phyloP scores from a whole-genome alignment of 2,888 invertebrate genomes.

The Odontocerum albicorne region DNA sequence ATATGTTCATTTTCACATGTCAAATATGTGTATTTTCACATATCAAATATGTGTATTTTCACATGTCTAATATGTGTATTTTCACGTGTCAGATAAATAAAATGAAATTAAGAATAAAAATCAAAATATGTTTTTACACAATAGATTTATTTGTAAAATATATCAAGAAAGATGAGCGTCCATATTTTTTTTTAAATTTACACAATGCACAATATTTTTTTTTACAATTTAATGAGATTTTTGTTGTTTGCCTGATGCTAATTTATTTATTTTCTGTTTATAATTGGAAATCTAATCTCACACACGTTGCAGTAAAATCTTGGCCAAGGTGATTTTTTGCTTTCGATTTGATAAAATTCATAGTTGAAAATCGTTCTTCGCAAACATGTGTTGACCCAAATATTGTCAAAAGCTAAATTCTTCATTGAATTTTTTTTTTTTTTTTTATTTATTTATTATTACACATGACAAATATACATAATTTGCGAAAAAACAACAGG shows the following conservation, averaged over 20 bases:
- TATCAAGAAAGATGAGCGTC: too few species aligned
- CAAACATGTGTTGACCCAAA: not conserved
- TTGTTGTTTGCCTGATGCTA: not conserved
- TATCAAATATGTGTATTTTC: too few species aligned
- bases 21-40: too few species aligned
- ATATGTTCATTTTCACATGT: too few species aligned
- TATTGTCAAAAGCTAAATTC: not conserved
- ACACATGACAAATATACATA: too few species aligned
- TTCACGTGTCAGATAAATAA: too few species aligned
- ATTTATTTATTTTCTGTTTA: constrained; percentile 3
- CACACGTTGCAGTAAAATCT: not conserved
- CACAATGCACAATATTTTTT: constrained; percentile 1
- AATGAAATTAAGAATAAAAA: too few species aligned
- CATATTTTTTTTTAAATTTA: constrained; percentile 1
- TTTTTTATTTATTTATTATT: too few species aligned
- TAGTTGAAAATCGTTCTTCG: not conserved
- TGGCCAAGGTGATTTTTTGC: not conserved
- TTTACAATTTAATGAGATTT: constrained; percentile 2
- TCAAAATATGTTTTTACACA: too few species aligned
- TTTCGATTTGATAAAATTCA: constrained; percentile 1
- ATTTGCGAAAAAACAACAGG: too few species aligned
- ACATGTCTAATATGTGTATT: too few species aligned
- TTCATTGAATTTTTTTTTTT: not conserved
- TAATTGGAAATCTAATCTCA: constrained; percentile 1
- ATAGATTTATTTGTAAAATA: too few species aligned